These are phyloP conservation scores for Hapalemur alaotrensis DNA, from an alignment of 2,797 vertebrate genomes.

Conservation along the genomic window DNA sequence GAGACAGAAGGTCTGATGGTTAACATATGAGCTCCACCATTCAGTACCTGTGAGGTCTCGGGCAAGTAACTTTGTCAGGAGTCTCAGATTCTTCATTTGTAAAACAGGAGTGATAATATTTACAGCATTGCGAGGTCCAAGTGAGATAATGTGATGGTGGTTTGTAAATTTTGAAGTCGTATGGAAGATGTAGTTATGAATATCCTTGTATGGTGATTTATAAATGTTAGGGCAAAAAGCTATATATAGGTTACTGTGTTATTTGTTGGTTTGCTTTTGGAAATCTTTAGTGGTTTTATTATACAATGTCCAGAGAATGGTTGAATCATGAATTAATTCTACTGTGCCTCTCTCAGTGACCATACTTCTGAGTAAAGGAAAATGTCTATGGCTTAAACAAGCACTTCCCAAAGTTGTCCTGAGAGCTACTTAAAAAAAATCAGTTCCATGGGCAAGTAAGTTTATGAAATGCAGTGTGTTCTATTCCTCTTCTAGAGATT, in stretches of 20 bases:
- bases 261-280: neutral
- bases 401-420: neutral
- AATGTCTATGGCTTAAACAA: neutral
- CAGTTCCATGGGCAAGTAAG: neutral
- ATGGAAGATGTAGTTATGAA: neutral
- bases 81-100: neutral
- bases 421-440: neutral
- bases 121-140: neutral
- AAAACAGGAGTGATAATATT: neutral
- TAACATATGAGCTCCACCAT: neutral
- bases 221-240: neutral
- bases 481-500: neutral
- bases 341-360: neutral
- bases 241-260: neutral
- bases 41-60: neutral
- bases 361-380: constrained; percentile 12
- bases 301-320: neutral
- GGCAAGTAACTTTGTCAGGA: neutral
- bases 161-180: neutral
- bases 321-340: constrained; percentile 9
- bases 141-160: neutral
- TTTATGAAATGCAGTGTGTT: neutral
- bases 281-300: constrained; percentile 19
- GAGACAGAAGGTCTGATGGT: neutral
- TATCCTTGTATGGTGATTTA: neutral